A percentile compares a stretch with the other conserved stretches of the same genome.
phyloP scores from a whole-genome alignment of 2,113 vertebrate genomes.

The Mormoops blainvillei region DNA sequence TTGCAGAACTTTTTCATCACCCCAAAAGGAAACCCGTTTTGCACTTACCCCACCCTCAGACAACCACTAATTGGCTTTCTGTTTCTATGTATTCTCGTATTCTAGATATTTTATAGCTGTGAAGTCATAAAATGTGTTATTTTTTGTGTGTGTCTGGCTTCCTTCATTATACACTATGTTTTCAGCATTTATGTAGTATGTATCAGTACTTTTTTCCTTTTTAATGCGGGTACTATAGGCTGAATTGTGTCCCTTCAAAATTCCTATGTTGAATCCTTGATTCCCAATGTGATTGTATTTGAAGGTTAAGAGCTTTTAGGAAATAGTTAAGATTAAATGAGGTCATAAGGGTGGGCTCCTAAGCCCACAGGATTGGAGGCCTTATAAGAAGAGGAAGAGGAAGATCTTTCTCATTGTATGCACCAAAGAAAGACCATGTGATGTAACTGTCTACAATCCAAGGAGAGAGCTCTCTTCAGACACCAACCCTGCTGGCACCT shows the following conservation, averaged over 20 bases:
- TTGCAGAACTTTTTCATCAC: neutral
- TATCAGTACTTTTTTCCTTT: neutral
- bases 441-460: neutral
- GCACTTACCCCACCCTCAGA: neutral
- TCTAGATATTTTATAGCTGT: neutral
- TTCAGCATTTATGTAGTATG: neutral
- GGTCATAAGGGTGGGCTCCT: neutral
- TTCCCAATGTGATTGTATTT: neutral
- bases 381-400: neutral
- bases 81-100: neutral
- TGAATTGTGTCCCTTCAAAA: neutral
- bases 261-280: neutral
- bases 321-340: neutral
- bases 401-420: neutral
- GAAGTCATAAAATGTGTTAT: neutral
- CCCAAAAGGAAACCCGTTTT: neutral
- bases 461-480: neutral
- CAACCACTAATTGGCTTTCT: neutral
- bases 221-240: neutral
- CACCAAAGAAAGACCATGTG: neutral
- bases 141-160: neutral
- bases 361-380: neutral
- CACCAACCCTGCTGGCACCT: neutral
- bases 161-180: neutral
- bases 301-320: neutral